A percentile compares a stretch with the other conserved stretches of the same genome.
Evolutionary conservation across 2,888 invertebrate species (phyloP).

Genomic region (Gerris lacustris): DNA sequence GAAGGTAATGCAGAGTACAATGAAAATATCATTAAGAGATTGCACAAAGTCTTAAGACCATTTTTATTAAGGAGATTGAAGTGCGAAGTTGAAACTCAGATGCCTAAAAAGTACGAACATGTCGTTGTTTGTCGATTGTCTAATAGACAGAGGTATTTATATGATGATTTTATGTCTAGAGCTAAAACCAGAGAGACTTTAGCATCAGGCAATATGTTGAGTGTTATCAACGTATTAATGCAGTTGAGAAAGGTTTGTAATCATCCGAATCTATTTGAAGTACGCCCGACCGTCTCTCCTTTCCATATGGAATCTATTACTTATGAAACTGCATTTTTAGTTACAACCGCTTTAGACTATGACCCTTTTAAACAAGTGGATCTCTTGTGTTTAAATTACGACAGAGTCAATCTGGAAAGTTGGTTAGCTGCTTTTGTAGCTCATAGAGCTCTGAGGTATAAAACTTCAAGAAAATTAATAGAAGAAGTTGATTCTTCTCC

Average conservation of each 20-base stretch:
- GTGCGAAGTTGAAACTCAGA: constrained; percentile 90
- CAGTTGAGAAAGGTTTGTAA: constrained; percentile 95
- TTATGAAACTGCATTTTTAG: constrained; percentile 56
- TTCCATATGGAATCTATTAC: constrained; percentile 73
- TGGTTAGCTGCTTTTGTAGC: constrained; percentile 69
- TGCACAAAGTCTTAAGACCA: constrained; percentile 88
- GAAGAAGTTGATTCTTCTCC: constrained; percentile 53
- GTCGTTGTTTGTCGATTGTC: constrained; percentile 86
- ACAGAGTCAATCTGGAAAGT: constrained; percentile 52
- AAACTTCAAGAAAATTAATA: constrained; percentile 56
- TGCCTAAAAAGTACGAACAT: constrained; percentile 94
- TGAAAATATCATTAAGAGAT: constrained; percentile 70
- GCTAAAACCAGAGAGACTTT: constrained; percentile 82
- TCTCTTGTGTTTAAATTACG: constrained; percentile 50
- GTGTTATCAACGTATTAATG: constrained; percentile 94
- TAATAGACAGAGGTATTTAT: constrained; percentile 88
- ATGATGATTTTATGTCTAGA: constrained; percentile 98
- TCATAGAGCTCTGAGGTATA: constrained; percentile 63
- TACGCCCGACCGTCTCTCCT: constrained; percentile 85
- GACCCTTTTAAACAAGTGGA: constrained; percentile 61
- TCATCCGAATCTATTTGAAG: constrained; percentile 96
- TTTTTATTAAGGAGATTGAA: constrained; percentile 86
- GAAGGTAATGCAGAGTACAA: constrained; percentile 86
- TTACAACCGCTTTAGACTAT: constrained; percentile 55
- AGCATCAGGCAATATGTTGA: constrained; percentile 81